A percentile compares a stretch with the other conserved stretches of the same genome.
These are phyloP conservation scores for Cygnus atratus DNA, from an alignment of 2,113 vertebrate genomes.

Conservation along the genomic window DNA sequence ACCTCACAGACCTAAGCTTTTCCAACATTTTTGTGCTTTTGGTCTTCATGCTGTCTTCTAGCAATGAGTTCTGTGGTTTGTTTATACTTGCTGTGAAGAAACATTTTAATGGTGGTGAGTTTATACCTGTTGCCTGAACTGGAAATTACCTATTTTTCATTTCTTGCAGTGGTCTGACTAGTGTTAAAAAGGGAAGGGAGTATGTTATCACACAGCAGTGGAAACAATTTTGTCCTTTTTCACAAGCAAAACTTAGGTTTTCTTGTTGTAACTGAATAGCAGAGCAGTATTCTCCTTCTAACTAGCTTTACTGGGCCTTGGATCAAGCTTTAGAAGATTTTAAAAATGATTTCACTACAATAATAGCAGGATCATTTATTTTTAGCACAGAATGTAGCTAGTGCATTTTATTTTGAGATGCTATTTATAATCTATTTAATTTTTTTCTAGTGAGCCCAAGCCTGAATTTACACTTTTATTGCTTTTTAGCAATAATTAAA, in stretches of 20 bases:
- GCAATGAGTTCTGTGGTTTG: not conserved
- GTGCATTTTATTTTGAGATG: constrained; percentile 2
- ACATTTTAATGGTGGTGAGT: not conserved
- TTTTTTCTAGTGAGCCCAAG: not conserved
- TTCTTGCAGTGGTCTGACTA: not conserved
- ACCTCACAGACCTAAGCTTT: not conserved
- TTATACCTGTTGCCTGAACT: not conserved
- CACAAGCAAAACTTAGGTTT: not conserved
- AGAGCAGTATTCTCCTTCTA: not conserved
- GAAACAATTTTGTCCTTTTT: not conserved
- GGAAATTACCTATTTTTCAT: not conserved
- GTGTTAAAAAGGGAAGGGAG: not conserved
- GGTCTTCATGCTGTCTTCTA: not conserved
- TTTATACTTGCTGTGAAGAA: not conserved
- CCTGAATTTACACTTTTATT: not conserved
- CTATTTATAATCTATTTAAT: not conserved
- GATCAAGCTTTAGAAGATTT: not conserved
- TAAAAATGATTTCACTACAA: not conserved
- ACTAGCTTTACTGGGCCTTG: not conserved
- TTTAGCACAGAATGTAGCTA: constrained; percentile 7
- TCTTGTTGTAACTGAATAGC: not conserved
- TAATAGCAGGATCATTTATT: not conserved
- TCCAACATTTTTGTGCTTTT: not conserved
- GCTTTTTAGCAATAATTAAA: constrained; percentile 9
- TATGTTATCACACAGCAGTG: not conserved